A percentile compares a stretch with the other conserved stretches of the same genome.
Evolutionary conservation across 2,797 vertebrate genomes (phyloP).

Genomic region (Pseudotriccus pelzelni): DNA sequence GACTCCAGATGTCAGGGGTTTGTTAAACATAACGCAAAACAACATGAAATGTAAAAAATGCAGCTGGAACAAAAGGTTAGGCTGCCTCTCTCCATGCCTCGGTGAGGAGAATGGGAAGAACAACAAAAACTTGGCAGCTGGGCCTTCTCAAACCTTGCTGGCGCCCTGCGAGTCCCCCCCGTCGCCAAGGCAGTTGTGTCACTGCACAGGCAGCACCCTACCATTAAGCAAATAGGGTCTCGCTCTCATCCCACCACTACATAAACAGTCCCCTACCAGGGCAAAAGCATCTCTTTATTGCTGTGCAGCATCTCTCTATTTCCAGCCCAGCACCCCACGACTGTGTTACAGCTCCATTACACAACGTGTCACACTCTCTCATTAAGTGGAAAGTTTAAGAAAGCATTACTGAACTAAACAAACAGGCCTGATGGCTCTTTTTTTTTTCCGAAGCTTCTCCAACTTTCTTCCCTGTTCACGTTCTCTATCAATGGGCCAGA

Average conservation of each 20-base stretch:
- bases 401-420: neutral
- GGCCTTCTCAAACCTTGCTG: neutral
- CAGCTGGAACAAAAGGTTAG: constrained; percentile 69
- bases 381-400: neutral
- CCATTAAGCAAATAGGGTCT: constrained; percentile 4
- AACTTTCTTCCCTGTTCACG: neutral
- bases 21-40: neutral
- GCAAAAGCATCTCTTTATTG: neutral
- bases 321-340: constrained; percentile 1
- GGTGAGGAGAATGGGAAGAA: constrained; percentile 29
- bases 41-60: constrained; percentile 47
- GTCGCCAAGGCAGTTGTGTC: neutral
- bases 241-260: neutral
- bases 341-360: neutral
- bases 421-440: neutral
- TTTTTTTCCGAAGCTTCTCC: neutral
- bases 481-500: neutral
- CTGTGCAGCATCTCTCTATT: neutral
- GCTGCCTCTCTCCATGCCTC: constrained; percentile 36
- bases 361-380: neutral
- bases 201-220: constrained; percentile 39
- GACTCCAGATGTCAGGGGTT: constrained; percentile 60
- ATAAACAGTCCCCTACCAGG: constrained; percentile 38
- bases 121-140: constrained; percentile 62
- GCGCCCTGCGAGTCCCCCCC: neutral